These are phyloP conservation scores for Vidua macroura DNA, from an alignment of 2,113 vertebrate species.

Conservation along the genomic window DNA sequence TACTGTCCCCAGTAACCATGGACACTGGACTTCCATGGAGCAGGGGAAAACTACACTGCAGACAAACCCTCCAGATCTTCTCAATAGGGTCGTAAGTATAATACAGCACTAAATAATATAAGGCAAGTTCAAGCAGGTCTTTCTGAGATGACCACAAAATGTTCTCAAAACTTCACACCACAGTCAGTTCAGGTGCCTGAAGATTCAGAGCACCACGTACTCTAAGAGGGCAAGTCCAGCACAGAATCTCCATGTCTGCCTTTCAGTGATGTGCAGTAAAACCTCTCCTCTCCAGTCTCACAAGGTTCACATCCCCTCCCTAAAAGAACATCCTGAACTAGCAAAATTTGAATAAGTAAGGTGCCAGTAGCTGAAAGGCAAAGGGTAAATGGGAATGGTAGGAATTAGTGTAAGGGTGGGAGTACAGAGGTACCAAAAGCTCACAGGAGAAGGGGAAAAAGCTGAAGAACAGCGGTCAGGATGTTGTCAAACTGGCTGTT, in stretches of 20 bases:
- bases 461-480: background rate
- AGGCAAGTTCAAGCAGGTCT: background rate
- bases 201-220: background rate
- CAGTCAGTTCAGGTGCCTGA: background rate
- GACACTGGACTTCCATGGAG: background rate
- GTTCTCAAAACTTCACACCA: background rate
- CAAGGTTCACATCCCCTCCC: background rate
- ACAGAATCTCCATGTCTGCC: background rate
- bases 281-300: background rate
- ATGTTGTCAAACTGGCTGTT: background rate
- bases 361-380: background rate
- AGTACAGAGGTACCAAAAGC: background rate
- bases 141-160: background rate
- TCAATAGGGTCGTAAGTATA: background rate
- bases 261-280: background rate
- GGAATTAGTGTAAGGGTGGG: background rate
- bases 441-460: background rate
- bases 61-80: background rate
- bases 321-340: background rate
- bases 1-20: background rate
- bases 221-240: background rate
- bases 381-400: background rate
- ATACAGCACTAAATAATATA: background rate
- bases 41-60: background rate
- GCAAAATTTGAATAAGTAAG: background rate